Evolutionary conservation across 2,888 invertebrate species (phyloP), one percentile per base, ranked within the genome.

Genomic region (Quadroppia sp.): DNA sequence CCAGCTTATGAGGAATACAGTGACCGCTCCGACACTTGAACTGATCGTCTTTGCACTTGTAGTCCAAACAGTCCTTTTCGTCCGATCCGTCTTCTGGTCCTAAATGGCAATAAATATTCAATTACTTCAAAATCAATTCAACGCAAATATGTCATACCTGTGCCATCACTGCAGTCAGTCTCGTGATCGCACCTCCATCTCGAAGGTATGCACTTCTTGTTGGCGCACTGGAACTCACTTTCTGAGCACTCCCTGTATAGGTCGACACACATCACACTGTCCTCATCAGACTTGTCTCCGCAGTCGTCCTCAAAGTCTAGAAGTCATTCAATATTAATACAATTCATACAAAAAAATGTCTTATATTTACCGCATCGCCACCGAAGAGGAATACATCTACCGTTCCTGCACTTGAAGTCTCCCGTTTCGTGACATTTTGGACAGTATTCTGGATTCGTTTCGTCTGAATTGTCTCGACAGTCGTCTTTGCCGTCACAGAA

Each of bases 401-500:
- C 92, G 82, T 96, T 96, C 76, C 88, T 88, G 82, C 98, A 98
- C 77, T 91, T 90, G 84, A 95, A 97, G 81, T 98, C 97, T 2
- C 92, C 92, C 23, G 89, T 89, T 0, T 88, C 81, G 77, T 90
- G 90, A 81, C 98, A 99, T 71, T 88, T 86, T 0, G 94, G 95
- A 82, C 98, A 98, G 80, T 92, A 91, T 79, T 91, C 91, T 0
- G 92, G 88, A 71, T 80, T 77, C 64, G 89, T 83, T 82, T 99
- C 98, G 81, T 99, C 98, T 36, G 93, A 93, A 74, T 91, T 91
- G 81, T 98, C 98, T 2, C 94, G 86, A 73, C 85, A 85, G 82
- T 98, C 97, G 80, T 98, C 95, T 82, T 94, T 94, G 15, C 97
- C 97, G 81, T 98, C 96, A 82, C 98, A 99, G 87, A 96, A 94